A percentile compares a stretch with the other conserved stretches of the same genome.
These are phyloP conservation scores for Heteronetta atricapilla DNA, from an alignment of 2,113 vertebrate species.

Conservation along the genomic window DNA sequence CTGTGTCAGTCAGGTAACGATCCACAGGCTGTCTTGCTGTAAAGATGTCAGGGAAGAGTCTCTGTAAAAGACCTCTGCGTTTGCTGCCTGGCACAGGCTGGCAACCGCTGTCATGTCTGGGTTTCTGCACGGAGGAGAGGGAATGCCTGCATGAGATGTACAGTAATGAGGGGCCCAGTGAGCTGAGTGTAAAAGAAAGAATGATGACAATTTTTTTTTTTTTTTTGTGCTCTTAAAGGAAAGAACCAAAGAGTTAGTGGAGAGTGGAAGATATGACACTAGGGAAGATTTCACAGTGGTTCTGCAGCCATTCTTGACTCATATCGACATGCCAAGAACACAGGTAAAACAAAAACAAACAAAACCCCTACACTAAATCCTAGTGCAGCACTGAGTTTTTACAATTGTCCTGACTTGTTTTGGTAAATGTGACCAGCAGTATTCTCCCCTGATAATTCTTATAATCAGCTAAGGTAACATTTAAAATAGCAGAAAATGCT, in stretches of 20 bases:
- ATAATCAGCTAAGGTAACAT: background rate
- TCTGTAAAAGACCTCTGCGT: rapidly evolving
- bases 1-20: background rate
- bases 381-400: background rate
- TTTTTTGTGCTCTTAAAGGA: slow-evolving; percentile 60
- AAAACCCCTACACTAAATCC: background rate
- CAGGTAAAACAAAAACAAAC: slow-evolving; percentile 57
- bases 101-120: rapidly evolving
- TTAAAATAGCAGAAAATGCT: background rate
- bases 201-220: background rate
- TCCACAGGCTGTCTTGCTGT: background rate
- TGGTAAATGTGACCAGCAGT: background rate
- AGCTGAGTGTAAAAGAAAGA: background rate
- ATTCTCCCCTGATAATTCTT: background rate
- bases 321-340: slow-evolving; percentile 64
- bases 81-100: background rate
- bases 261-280: slow-evolving; percentile 74
- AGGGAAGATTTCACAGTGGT: slow-evolving; percentile 81
- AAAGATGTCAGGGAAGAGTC: rapidly evolving
- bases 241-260: slow-evolving; percentile 59
- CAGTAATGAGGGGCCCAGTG: background rate
- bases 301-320: slow-evolving; percentile 73
- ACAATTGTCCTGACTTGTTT: background rate
- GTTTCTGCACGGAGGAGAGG: background rate
- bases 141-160: background rate